phyloP scores from a whole-genome alignment of 2,888 invertebrate genomes.

The Dicycla oo region DNA sequence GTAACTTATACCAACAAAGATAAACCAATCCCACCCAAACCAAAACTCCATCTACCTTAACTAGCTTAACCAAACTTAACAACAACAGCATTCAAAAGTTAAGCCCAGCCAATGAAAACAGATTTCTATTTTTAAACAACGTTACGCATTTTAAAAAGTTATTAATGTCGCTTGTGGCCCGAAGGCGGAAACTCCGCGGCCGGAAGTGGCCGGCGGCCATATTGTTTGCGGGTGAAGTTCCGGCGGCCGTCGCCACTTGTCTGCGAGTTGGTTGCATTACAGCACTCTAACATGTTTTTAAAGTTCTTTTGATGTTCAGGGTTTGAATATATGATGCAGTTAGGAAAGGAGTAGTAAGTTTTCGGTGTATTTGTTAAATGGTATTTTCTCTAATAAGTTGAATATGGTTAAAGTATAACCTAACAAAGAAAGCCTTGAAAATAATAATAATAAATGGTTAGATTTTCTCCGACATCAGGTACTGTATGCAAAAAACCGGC shows the following conservation, averaged over 20 bases:
- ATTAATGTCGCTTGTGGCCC: conserved; percentile 65
- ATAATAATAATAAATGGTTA: too few species aligned
- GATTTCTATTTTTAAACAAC: conserved; percentile 65
- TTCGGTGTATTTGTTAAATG: background rate
- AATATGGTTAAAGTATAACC: background rate
- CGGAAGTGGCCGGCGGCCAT: conserved; percentile 84
- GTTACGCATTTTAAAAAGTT: conserved; percentile 70
- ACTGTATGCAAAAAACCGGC: too few species aligned
- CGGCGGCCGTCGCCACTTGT: conserved; percentile 75
- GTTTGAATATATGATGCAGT: conserved; percentile 39
- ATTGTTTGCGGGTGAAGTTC: conserved; percentile 83
- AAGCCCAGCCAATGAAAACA: conserved; percentile 42
- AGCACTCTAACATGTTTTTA: conserved; percentile 71
- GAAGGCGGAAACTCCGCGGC: conserved; percentile 73
- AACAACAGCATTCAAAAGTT: conserved; percentile 37
- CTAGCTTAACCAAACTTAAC: conserved; percentile 6
- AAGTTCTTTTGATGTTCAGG: conserved; percentile 59
- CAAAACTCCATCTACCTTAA: conserved; percentile 22
- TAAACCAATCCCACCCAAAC: conserved; percentile 13
- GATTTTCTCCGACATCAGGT: too few species aligned
- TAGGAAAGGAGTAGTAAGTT: background rate
- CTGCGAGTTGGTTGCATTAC: conserved; percentile 70
- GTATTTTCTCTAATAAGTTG: background rate
- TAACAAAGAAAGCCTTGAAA: background rate
- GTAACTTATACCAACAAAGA: background rate